Percentiles rank a stretch among this genome's conserved stretches.
These are phyloP conservation scores for Lycia hirtaria DNA, from an alignment of 2,888 invertebrate species.

Conservation along the genomic window DNA sequence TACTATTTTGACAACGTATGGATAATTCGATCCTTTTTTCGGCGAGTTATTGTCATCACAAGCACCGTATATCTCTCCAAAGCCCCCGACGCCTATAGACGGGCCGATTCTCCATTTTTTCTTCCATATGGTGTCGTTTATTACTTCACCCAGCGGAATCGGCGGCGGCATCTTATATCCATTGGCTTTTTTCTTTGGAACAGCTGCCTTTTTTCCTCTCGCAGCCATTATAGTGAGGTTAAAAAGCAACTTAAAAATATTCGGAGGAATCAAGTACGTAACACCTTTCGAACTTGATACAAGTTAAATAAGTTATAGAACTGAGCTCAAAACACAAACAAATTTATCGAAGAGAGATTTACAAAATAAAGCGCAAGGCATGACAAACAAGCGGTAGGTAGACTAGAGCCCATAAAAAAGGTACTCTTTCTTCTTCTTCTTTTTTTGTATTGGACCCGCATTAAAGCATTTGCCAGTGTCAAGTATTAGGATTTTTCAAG, in stretches of 20 bases:
- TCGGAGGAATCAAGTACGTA: neutral
- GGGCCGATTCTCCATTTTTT: slow-evolving; percentile 94
- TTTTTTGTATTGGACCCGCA: no score
- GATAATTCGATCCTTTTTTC: slow-evolving; percentile 82
- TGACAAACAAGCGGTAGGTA: no score
- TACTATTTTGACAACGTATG: slow-evolving; percentile 93
- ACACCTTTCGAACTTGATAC: no score
- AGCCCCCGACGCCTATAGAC: slow-evolving; percentile 96
- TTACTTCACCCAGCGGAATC: slow-evolving; percentile 90
- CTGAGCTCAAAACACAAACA: no score
- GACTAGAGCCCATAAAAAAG: no score
- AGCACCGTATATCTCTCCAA: slow-evolving; percentile 96
- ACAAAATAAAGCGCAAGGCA: no score
- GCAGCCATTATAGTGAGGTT: slow-evolving; percentile 19
- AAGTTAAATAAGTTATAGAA: no score
- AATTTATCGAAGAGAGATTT: no score
- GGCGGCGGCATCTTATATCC: slow-evolving; percentile 88
- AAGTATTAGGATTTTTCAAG: no score
- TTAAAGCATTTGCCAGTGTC: no score
- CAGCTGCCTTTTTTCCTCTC: slow-evolving; percentile 67
- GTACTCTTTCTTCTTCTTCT: no score
- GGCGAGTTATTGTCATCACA: slow-evolving; percentile 84
- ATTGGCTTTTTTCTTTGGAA: slow-evolving; percentile 73
- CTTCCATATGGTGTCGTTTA: slow-evolving; percentile 89
- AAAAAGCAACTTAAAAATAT: slow-evolving; percentile 2